Base-by-base conservation (phyloP, 1,140 invertebrate species). In the Caenorhabditis inopinata region DNA sequence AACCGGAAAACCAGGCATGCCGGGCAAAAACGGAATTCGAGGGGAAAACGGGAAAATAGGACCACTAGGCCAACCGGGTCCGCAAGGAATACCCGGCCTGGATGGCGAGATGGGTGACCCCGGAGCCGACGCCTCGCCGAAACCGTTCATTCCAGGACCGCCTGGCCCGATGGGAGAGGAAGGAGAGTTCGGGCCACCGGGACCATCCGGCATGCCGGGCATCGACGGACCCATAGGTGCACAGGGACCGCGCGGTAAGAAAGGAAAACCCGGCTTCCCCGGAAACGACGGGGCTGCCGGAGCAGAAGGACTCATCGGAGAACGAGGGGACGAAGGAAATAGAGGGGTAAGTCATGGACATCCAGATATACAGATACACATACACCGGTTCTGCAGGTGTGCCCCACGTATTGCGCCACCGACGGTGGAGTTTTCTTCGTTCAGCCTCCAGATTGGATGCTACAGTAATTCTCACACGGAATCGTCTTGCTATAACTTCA, bases 401-500 rank as follows among this genome's bases (percentile, higher is more conserved):
- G 86, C 45, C 86, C 86, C 35, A 87, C 86, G 1, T 88, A 88
- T 76, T 87, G 86, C 49, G 86, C 86, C 9, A 83, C 74, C 6
- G 82, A 83, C 42, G 82, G 82, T n/a, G 82, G 82, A 49, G 82
- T 83, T 1, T 82, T 83, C 82, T 82, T 83, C 18, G 79, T 82
- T 5, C 79, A 83, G 62, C 79, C 82, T 16, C 80, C 82, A 45
- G 86, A 88, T 45, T 87, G 86, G 86, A 84, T 87, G 75, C 83
- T 86, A 42, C 58, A 68, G 74, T 35, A 21, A 51, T 75, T 47
- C 21, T 75, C n/a, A n/a, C n/a, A n/a, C 1, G n/a, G 11, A 14
- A n/a, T 29, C 32, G 11, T 16, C n/a, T 18, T 27, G 23, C 2
- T 74, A 46, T 27, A n/a, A n/a, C n/a, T n/a, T n/a, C n/a, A n/a